Percentiles rank a stretch among this genome's conserved stretches.
These are phyloP conservation scores for Mormoops blainvillei DNA, from an alignment of 2,113 vertebrate genomes.

Conservation along the genomic window DNA sequence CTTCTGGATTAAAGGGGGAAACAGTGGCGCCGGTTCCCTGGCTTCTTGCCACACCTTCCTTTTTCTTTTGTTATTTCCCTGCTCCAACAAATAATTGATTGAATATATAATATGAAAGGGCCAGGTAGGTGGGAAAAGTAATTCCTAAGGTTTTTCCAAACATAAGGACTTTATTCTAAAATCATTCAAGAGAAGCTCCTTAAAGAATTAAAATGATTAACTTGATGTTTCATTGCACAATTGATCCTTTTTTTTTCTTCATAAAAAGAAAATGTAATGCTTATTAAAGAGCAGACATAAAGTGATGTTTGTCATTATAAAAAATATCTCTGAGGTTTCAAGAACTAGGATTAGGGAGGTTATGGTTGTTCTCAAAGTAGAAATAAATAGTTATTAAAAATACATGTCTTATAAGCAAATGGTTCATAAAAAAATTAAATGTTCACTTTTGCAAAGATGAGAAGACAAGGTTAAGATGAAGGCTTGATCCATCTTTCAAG, in stretches of 20 bases:
- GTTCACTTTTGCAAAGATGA: neutral
- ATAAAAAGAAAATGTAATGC: neutral
- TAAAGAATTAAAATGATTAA: neutral
- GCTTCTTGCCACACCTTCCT: neutral
- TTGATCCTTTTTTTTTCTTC: neutral
- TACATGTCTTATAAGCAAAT: neutral
- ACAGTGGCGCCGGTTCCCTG: neutral
- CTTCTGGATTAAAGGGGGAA: neutral
- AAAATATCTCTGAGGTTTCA: neutral
- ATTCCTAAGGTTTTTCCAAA: neutral
- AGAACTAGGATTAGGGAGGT: neutral
- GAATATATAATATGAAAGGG: neutral
- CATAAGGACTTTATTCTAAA: neutral
- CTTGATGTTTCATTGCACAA: neutral
- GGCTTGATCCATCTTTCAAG: neutral
- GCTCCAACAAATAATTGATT: neutral
- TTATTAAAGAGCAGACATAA: neutral
- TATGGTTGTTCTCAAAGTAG: neutral
- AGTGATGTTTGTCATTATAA: neutral
- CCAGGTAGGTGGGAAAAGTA: neutral
- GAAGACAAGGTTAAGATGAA: neutral
- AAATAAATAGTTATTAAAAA: neutral
- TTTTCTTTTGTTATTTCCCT: neutral
- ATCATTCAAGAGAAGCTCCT: neutral
- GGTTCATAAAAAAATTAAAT: neutral